These are phyloP conservation scores for Drosophila parabipectinata DNA, from an alignment of 1,140 invertebrate species.

Conservation along the genomic window DNA sequence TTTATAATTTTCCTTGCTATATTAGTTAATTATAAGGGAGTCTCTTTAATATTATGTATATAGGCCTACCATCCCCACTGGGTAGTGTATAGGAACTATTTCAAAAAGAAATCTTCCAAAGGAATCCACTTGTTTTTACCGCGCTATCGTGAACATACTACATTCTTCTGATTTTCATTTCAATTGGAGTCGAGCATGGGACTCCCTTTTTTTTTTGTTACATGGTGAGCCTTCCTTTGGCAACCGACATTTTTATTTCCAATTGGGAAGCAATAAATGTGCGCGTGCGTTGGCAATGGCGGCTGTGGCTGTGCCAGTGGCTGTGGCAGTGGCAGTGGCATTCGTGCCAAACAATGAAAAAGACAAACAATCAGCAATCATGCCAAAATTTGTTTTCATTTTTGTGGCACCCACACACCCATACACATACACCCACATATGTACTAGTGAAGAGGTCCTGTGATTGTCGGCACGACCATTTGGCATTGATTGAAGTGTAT, in stretches of 20 bases:
- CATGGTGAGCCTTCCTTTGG: constrained; percentile 25
- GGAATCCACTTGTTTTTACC: constrained; percentile 46
- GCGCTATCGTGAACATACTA: constrained; percentile 27
- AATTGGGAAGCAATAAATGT: constrained; percentile 82
- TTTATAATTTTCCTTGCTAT: too few species aligned
- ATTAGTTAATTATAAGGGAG: too few species aligned
- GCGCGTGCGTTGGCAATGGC: constrained; percentile 73
- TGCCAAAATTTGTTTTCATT: constrained; percentile 83
- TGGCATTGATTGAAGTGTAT: constrained; percentile 81
- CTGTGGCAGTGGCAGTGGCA: constrained; percentile 21
- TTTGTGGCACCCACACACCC: constrained; percentile 69
- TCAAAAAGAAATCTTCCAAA: too few species aligned
- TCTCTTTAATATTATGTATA: too few species aligned
- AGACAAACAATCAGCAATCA: constrained; percentile 83
- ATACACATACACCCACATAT: constrained; percentile 21
- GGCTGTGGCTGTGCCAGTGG: constrained; percentile 3
- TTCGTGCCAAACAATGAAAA: constrained; percentile 78
- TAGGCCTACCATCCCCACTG: too few species aligned
- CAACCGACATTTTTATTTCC: constrained; percentile 74
- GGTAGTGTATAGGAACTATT: constrained; percentile 13
- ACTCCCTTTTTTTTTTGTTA: constrained; percentile 17
- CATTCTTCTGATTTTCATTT: constrained; percentile 59
- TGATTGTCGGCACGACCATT: constrained; percentile 73
- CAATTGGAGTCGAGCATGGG: constrained; percentile 52
- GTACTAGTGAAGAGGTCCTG: constrained; percentile 34